Conservation (phyloP, 2,113 vertebrate genomes). For the Dermatemys mawii region DNA sequence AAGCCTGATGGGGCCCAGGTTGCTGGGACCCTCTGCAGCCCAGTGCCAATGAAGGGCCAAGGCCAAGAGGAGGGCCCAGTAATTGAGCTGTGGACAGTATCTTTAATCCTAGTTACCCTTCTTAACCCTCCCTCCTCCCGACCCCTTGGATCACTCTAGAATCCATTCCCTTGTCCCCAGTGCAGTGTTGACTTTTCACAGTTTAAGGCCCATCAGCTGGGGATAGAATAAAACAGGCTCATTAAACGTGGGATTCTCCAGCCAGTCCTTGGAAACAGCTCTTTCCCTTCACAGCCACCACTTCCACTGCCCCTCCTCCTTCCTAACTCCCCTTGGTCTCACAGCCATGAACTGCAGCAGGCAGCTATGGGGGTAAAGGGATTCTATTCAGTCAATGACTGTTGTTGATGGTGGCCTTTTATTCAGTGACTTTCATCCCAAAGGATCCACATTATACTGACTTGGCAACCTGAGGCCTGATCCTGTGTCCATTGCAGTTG, state of each 20-base stretch:
- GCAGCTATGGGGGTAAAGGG: background rate
- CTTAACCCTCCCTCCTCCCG: background rate
- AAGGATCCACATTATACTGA: background rate
- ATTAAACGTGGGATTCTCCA: slow-evolving; percentile 4
- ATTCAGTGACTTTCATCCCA: slow-evolving; percentile 39
- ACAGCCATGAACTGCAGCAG: background rate
- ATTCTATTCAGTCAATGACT: background rate
- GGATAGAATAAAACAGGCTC: background rate
- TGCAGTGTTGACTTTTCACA: background rate
- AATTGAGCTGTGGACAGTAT: background rate
- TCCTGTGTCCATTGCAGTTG: background rate
- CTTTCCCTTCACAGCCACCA: background rate
- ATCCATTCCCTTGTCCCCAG: background rate
- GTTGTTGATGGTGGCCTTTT: background rate
- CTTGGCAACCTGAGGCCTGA: background rate
- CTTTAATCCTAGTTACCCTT: background rate
- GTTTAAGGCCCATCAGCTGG: background rate
- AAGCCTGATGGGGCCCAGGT: background rate
- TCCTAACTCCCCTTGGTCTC: background rate
- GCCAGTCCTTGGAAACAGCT: slow-evolving; percentile 27
- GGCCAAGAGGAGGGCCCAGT: background rate
- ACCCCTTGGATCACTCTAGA: background rate
- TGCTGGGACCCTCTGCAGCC: background rate
- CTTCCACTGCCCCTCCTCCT: background rate
- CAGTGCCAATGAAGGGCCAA: background rate